These are phyloP conservation scores for Dynastes maya DNA, from an alignment of 2,888 invertebrate species.

Conservation along the genomic window DNA sequence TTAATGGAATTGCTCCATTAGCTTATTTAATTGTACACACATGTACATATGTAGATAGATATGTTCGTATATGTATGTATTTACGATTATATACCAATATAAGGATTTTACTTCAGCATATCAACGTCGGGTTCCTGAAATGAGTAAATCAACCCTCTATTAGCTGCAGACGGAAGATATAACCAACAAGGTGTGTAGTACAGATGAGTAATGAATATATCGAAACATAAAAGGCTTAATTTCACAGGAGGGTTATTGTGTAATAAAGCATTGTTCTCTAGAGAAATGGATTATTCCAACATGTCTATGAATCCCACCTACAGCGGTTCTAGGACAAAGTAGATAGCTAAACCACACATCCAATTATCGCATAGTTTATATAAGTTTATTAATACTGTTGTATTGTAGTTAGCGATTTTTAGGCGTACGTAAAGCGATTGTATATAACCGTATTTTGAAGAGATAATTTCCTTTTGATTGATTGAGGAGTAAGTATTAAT, in stretches of 20 bases:
- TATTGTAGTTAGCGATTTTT: conserved; percentile 8
- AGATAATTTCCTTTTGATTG: neutral
- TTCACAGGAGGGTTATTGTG: conserved; percentile 70
- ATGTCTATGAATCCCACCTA: conserved; percentile 62
- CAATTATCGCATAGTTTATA: conserved; percentile 57
- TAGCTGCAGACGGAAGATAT: conserved; percentile 55
- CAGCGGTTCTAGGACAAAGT: conserved; percentile 59
- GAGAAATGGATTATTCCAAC: conserved; percentile 68
- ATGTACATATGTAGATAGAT: neutral
- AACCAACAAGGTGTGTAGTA: conserved; percentile 62
- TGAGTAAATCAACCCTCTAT: conserved; percentile 55
- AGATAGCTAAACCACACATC: conserved; percentile 58
- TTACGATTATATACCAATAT: neutral
- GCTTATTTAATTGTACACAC: conserved; percentile 1
- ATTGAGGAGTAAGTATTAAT: too few relatives aligned
- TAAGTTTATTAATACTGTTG: conserved; percentile 47
- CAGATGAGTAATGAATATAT: conserved; percentile 69
- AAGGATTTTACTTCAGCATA: conserved; percentile 32
- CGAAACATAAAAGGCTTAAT: conserved; percentile 70
- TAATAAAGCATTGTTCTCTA: conserved; percentile 71
- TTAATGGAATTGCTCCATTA: conserved; percentile 4
- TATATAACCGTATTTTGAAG: neutral
- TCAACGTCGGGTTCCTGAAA: conserved; percentile 40
- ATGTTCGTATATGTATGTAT: neutral
- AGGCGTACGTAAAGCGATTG: neutral